Conservation (phyloP, 2,888 invertebrate species). For the Agonopterix subpropinquella region DNA sequence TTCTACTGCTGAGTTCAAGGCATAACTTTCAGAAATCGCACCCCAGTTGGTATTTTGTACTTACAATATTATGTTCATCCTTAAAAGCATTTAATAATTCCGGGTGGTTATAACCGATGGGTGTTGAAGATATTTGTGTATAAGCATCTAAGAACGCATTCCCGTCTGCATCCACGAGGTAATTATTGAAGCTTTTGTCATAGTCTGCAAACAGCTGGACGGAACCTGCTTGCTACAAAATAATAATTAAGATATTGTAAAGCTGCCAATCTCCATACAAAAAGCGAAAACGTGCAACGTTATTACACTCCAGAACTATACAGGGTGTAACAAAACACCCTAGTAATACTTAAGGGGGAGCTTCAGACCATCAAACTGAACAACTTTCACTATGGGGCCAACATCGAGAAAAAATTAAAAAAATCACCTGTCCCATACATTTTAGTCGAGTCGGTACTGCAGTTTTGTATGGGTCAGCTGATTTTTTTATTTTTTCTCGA, state of each 20-base stretch:
- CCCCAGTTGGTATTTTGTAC: slow-evolving; percentile 24
- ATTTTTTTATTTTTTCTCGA: no score
- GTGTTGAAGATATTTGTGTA: slow-evolving; percentile 93
- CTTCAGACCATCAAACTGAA: no score
- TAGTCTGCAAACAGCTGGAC: slow-evolving; percentile 95
- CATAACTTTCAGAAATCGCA: no score
- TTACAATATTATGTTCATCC: slow-evolving; percentile 85
- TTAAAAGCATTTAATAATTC: slow-evolving; percentile 83
- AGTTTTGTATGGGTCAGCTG: no score
- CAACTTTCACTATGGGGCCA: no score
- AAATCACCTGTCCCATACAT: no score
- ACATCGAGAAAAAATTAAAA: no score
- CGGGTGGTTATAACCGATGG: slow-evolving; percentile 96
- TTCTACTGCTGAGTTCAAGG: no score
- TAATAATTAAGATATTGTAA: background rate
- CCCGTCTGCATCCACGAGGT: slow-evolving; percentile 95
- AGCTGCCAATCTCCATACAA: background rate
- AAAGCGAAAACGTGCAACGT: no score
- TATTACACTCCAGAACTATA: background rate
- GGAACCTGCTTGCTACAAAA: slow-evolving; percentile 82
- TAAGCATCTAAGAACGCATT: slow-evolving; percentile 94
- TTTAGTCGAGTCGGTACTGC: no score
- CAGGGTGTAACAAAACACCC: no score
- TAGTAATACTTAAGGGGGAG: no score
- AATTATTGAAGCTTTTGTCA: slow-evolving; percentile 94